Conservation (phyloP, 2,888 invertebrate species). For the Drosophila limbata region DNA sequence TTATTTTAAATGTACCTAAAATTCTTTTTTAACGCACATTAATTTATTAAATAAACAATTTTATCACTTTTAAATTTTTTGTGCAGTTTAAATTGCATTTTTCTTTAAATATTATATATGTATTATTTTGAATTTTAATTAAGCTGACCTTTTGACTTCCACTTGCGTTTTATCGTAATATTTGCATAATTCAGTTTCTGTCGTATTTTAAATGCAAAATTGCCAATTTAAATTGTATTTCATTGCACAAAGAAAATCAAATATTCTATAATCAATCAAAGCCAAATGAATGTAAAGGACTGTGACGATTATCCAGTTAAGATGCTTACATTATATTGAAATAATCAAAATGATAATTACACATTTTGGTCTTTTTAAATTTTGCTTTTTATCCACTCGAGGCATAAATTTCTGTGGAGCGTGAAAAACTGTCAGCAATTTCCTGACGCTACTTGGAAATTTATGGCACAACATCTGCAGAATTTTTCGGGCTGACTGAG, state of each 20-base stretch:
- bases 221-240: slow-evolving; percentile 17
- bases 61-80: too few relatives aligned
- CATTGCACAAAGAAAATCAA: not conserved
- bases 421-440: slow-evolving; percentile 17
- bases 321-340: not conserved
- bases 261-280: slow-evolving; percentile 21
- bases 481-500: slow-evolving; percentile 19
- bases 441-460: slow-evolving; percentile 1
- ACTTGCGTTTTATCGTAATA: not conserved
- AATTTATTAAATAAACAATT: too few relatives aligned
- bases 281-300: not conserved
- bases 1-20: too few relatives aligned
- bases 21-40: not conserved
- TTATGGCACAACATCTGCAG: slow-evolving; percentile 37
- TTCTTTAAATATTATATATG: slow-evolving; percentile 3
- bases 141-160: not conserved
- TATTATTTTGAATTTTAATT: slow-evolving; percentile 7
- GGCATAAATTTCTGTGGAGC: not conserved
- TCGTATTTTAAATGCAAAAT: not conserved
- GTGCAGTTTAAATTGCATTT: too few relatives aligned
- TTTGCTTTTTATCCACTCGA: not conserved
- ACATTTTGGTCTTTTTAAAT: not conserved
- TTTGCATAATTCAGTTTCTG: slow-evolving; percentile 18
- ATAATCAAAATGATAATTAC: slow-evolving; percentile 9
- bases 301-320: slow-evolving; percentile 1